Base-by-base conservation (phyloP, 1,140 invertebrate species). In the Kradibia gibbosae region DNA sequence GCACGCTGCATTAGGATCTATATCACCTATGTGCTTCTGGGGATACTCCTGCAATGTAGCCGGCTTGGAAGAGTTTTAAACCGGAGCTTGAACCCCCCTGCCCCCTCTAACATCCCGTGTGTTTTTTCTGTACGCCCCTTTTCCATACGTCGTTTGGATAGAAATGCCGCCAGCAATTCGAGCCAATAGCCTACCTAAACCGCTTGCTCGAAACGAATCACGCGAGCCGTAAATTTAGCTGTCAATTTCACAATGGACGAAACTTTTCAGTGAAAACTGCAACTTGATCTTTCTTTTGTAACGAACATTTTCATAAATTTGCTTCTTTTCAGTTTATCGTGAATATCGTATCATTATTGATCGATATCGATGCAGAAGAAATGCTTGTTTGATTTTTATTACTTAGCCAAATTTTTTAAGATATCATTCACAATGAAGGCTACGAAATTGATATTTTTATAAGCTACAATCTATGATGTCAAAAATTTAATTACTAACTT, bases 71-170 rank as follows among this genome's bases (percentile, higher is more conserved):
- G 55, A 60, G 34, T 78, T 67, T 78, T 80, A 73, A 80, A 70
- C 78, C 22, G 20, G 71, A 60, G 36, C 57, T 71, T 22, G 20
- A 80, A 73, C 67, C 67, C 82, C 76, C 78, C 70, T 45, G 42
- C 7, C 13, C 65, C 82, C 25, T n/a, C n/a, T n/a, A n/a, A n/a
- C n/a, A n/a, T n/a, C n/a, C 3, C n/a, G 80, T 82, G 85, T 83
- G 85, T 45, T 82, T 83, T 84, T 86, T 28, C 73, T 60, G 39
- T 73, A 84, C 82, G 60, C 50, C 62, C n/a, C 36, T 70, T 45
- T 36, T 48, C 25, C 11, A 7, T 31, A 3, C 53, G 17, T 39
- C 34, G 31, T 4, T 10, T 22, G 60, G 1, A 4, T 70, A n/a
- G 36, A 70, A 48, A 25, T 72, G 45, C 70, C 70, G 70, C 7